These are phyloP conservation scores for Seriola dumerili DNA, from an alignment of 2,113 vertebrate species.

Conservation along the genomic window DNA sequence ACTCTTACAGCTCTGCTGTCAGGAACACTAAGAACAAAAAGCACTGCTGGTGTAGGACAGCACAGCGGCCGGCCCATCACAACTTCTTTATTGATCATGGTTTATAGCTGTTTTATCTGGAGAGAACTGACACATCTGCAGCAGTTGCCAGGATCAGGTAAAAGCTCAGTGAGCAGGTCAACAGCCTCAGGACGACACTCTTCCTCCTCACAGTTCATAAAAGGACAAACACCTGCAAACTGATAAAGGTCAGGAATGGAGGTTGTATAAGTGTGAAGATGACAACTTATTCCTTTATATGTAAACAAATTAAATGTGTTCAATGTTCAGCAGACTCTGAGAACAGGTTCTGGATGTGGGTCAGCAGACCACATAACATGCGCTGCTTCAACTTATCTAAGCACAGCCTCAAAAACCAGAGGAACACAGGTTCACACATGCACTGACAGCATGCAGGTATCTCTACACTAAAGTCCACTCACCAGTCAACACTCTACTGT, in stretches of 20 bases:
- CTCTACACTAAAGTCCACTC: not conserved
- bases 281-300: not conserved
- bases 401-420: conserved; percentile 32
- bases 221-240: not conserved
- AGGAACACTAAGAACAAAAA: conserved; percentile 10
- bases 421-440: conserved; percentile 23
- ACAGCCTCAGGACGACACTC: not conserved
- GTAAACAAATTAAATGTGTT: not conserved
- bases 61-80: not conserved
- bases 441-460: not conserved
- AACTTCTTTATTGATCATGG: conserved; percentile 9
- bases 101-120: conserved; percentile 45
- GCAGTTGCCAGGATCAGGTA: not conserved
- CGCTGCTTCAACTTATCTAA: conserved; percentile 22
- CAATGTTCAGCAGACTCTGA: conserved; percentile 35
- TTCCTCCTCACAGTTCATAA: conserved; percentile 18
- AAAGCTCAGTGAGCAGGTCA: not conserved
- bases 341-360: not conserved
- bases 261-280: conserved; percentile 4
- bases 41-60: not conserved
- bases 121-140: not conserved
- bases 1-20: not conserved
- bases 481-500: not conserved
- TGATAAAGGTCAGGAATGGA: not conserved
- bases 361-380: conserved; percentile 1